Conservation (phyloP, 2,113 vertebrate genomes). For the Perca flavescens region DNA sequence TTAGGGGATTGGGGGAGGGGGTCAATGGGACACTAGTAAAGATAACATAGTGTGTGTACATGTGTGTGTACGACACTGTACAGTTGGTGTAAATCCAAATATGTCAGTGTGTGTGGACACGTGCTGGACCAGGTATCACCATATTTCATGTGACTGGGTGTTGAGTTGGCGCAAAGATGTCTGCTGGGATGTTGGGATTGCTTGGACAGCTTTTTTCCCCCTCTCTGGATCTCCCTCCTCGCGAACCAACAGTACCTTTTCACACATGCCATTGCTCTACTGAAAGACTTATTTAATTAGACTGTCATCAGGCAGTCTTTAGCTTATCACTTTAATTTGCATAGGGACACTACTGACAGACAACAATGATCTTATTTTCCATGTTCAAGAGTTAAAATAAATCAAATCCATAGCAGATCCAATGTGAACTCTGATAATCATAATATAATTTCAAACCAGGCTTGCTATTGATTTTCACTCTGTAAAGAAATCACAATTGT, state of each 20-base stretch:
- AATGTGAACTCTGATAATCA: neutral
- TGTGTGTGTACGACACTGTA: neutral
- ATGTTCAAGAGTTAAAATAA: constrained; percentile 5
- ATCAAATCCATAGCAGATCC: neutral
- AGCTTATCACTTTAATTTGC: constrained; percentile 74
- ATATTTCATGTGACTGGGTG: constrained; percentile 46
- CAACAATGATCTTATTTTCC: constrained; percentile 18
- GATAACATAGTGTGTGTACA: constrained; percentile 52
- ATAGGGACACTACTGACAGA: constrained; percentile 39
- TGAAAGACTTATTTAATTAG: constrained; percentile 85
- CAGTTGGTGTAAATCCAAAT: constrained; percentile 24
- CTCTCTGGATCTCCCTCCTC: constrained; percentile 33
- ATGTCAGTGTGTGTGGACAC: constrained; percentile 41
- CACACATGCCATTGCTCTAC: constrained; percentile 72
- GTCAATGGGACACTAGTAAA: constrained; percentile 62
- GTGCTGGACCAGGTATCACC: constrained; percentile 44
- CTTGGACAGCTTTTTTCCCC: constrained; percentile 40
- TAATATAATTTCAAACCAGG: neutral
- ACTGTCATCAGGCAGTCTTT: constrained; percentile 82
- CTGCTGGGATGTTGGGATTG: constrained; percentile 59
- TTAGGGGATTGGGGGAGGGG: constrained; percentile 4
- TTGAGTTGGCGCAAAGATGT: constrained; percentile 52
- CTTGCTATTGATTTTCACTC: neutral
- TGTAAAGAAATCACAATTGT: neutral
- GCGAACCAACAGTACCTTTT: constrained; percentile 72